phyloP scores from a whole-genome alignment of 2,888 invertebrate species.

The Apoda limacodes region DNA sequence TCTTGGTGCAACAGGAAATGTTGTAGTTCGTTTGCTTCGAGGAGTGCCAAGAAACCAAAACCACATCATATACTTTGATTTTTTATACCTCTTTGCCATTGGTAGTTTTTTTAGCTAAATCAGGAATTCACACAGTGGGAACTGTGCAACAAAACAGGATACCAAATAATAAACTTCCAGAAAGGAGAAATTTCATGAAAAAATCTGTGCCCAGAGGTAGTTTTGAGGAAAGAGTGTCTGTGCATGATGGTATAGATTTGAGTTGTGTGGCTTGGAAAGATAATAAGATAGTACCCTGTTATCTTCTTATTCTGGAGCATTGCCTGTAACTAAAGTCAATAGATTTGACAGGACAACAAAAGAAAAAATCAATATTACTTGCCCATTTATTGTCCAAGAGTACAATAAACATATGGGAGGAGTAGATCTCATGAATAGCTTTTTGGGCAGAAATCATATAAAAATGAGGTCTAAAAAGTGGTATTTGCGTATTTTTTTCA shows the following conservation, averaged over 20 bases:
- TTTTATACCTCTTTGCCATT: constrained; percentile 27
- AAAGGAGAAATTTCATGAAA: constrained; percentile 29
- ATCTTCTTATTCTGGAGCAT: no score
- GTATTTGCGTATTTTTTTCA: no score
- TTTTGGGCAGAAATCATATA: no score
- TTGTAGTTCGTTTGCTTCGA: constrained; percentile 23
- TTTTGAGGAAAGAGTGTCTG: constrained; percentile 30
- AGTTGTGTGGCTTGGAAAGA: constrained; percentile 31
- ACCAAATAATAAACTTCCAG: constrained; percentile 23
- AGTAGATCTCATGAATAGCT: no score
- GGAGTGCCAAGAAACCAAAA: constrained; percentile 24
- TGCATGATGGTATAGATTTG: constrained; percentile 27
- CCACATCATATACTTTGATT: constrained; percentile 28
- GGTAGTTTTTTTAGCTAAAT: constrained; percentile 24
- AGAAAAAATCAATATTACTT: constrained; percentile 28
- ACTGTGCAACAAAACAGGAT: constrained; percentile 30
- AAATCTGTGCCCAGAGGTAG: constrained; percentile 30
- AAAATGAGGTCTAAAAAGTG: no score
- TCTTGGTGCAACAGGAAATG: constrained; percentile 16
- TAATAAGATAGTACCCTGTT: constrained; percentile 30
- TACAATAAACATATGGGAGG: no score
- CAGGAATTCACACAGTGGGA: constrained; percentile 26
- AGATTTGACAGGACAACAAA: constrained; percentile 29
- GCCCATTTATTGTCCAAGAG: no score
- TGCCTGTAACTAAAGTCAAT: constrained; percentile 23